Evolutionary conservation across 2,888 invertebrate species (phyloP).

Genomic region (Drosophila ustulata): DNA sequence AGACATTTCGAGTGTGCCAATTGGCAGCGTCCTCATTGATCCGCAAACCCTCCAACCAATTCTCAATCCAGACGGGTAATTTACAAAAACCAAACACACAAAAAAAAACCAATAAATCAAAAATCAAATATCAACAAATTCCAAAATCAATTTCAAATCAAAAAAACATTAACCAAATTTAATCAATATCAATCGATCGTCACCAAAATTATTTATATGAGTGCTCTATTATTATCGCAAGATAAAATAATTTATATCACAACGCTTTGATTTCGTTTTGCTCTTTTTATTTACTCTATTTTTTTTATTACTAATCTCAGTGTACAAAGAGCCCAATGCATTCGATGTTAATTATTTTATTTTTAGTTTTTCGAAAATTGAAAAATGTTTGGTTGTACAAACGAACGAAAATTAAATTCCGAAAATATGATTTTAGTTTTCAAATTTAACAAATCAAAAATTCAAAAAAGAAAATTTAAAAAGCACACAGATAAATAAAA

Average conservation of each 20-base stretch:
- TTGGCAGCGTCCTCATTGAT: constrained; percentile 95
- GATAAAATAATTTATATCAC: constrained; percentile 23
- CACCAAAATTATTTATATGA: constrained; percentile 55
- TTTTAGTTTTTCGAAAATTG: constrained; percentile 1
- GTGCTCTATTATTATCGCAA: constrained; percentile 22
- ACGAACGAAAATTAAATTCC: too few relatives aligned
- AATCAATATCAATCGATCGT: constrained; percentile 41
- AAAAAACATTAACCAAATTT: constrained; percentile 30
- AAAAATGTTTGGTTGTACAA: constrained; percentile 6
- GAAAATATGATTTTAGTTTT: neutral
- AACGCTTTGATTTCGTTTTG: constrained; percentile 34
- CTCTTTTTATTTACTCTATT: constrained; percentile 2
- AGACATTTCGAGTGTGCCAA: constrained; percentile 93
- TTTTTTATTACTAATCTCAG: constrained; percentile 21
- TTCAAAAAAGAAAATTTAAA: neutral
- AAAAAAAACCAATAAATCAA: constrained; percentile 50
- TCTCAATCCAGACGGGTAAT: constrained; percentile 86
- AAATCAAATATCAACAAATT: constrained; percentile 38
- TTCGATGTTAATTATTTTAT: constrained; percentile 10
- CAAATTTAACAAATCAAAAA: neutral
- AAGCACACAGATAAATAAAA: neutral
- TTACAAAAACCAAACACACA: constrained; percentile 81
- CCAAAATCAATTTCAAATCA: constrained; percentile 20
- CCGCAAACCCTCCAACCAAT: constrained; percentile 87
- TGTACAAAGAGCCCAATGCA: constrained; percentile 23